Base-by-base conservation (phyloP, 1,140 invertebrate genomes). In the Brachionus angularis region DNA sequence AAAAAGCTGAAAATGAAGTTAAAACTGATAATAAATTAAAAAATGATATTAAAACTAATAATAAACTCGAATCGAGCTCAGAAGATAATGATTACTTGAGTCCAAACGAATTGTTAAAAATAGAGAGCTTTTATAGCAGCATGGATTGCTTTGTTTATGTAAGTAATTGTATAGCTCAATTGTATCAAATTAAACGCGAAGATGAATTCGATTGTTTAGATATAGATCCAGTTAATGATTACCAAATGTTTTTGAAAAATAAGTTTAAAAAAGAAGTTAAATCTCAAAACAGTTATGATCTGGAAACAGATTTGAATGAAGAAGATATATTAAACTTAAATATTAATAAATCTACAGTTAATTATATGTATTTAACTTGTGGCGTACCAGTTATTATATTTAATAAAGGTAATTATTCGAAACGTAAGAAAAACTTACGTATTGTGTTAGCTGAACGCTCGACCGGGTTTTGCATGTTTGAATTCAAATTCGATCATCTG, bases 91-190 rank as follows among this genome's bases (percentile, higher is more conserved):
- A 58, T 33, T 34, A 25, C 18, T 36, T 67, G n/a, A 8, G 0
- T 12, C 27, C 33, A 34, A 36, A 21, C 14, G 62, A 67, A 31
- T 33, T 27, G 25, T 12, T 33, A n/a, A 46, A 47, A 47, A 67
- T 67, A 8, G 42, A 18, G 1, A 47, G 27, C n/a, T 67, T 67
- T 33, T 67, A 67, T 46, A 67, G 21, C 18, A 67, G 62, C 31
- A 67, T 67, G 42, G 44, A 31, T n/a, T 67, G 62, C n/a, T 33
- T 10, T 31, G 62, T 67, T 29, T 47, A 33, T 67, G 62, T 67
- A 33, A 50, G 42, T 47, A n/a, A 23, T 14, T 67, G 42, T 31
- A 67, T 33, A 21, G 62, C 62, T 21, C 39, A 67, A 29, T 36
- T 67, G 29, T 67, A 67, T 33, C 27, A 67, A 25, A 29, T 67